These are phyloP conservation scores for Zaprionus ghesquierei DNA, from an alignment of 1,140 invertebrate genomes.

Conservation along the genomic window DNA sequence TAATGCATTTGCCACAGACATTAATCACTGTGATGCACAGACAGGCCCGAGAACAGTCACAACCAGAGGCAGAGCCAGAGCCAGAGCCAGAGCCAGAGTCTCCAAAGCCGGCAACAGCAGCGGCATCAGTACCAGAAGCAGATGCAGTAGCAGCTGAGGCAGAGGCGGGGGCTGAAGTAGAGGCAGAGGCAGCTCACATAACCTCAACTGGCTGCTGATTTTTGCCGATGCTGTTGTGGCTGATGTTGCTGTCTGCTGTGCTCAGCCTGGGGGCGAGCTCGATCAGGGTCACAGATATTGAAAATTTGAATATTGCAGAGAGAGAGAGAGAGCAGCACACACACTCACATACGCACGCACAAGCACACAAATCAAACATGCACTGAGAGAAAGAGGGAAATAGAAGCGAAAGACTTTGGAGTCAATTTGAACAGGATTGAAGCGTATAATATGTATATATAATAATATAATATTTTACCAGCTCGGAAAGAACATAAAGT, in stretches of 20 bases:
- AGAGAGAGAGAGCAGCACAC: constrained; percentile 48
- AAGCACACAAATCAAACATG: constrained; percentile 6
- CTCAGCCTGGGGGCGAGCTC: constrained; percentile 30
- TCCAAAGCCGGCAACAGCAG: neutral
- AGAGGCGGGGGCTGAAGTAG: constrained; percentile 3
- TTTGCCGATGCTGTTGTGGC: constrained; percentile 62
- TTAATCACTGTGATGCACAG: constrained; percentile 82
- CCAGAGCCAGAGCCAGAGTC: constrained; percentile 8
- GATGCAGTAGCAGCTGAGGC: constrained; percentile 4
- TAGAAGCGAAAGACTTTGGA: neutral
- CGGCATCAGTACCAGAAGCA: constrained; percentile 11
- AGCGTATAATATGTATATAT: neutral
- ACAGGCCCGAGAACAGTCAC: constrained; percentile 48
- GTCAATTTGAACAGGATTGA: too few relatives aligned
- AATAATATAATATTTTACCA: neutral
- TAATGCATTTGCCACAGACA: constrained; percentile 82
- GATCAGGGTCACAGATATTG: constrained; percentile 70
- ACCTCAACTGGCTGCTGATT: constrained; percentile 59
- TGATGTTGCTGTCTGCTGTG: constrained; percentile 19
- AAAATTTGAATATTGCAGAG: constrained; percentile 81
- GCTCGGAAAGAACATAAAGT: too few relatives aligned
- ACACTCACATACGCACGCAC: neutral
- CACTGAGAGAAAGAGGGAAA: constrained; percentile 22
- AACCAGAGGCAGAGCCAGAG: constrained; percentile 23
- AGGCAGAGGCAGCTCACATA: constrained; percentile 3